Evolutionary conservation across 1,140 invertebrate genomes (phyloP).

Genomic region (Platorchestia sp.): DNA sequence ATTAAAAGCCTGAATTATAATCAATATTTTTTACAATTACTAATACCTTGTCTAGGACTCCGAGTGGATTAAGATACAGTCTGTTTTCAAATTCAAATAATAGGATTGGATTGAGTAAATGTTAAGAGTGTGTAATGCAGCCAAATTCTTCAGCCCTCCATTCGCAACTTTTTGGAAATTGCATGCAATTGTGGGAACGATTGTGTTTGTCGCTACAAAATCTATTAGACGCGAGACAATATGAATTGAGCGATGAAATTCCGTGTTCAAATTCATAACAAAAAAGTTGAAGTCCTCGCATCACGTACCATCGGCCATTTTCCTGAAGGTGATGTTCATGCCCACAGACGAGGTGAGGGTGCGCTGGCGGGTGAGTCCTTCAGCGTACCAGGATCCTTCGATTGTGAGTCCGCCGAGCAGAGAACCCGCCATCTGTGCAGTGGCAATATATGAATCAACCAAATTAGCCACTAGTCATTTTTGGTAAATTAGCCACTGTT

Average conservation of each 20-base stretch:
- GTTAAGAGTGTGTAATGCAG: neutral
- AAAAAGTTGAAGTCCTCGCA: neutral
- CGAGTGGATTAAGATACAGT: neutral
- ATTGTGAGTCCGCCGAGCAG: slow-evolving; percentile 57
- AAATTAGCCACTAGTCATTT: neutral
- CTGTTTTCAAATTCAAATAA: neutral
- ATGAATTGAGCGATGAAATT: neutral
- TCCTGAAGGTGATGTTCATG: slow-evolving; percentile 63
- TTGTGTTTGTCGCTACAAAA: neutral
- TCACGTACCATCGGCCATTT: slow-evolving; percentile 48
- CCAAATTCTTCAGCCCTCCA: neutral
- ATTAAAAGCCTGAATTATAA: too few species aligned
- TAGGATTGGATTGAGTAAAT: neutral
- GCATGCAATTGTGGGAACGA: neutral
- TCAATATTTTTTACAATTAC: neutral
- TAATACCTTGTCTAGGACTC: neutral
- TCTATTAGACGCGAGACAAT: neutral
- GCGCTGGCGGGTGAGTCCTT: slow-evolving; percentile 58
- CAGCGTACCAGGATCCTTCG: slow-evolving; percentile 60
- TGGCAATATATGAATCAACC: neutral
- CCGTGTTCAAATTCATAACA: neutral
- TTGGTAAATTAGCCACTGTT: neutral
- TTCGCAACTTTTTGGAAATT: neutral
- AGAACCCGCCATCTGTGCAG: slow-evolving; percentile 34
- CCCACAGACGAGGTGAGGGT: slow-evolving; percentile 61